These are phyloP conservation scores for Baryphthengus martii DNA, from an alignment of 2,113 vertebrate genomes.

Conservation along the genomic window DNA sequence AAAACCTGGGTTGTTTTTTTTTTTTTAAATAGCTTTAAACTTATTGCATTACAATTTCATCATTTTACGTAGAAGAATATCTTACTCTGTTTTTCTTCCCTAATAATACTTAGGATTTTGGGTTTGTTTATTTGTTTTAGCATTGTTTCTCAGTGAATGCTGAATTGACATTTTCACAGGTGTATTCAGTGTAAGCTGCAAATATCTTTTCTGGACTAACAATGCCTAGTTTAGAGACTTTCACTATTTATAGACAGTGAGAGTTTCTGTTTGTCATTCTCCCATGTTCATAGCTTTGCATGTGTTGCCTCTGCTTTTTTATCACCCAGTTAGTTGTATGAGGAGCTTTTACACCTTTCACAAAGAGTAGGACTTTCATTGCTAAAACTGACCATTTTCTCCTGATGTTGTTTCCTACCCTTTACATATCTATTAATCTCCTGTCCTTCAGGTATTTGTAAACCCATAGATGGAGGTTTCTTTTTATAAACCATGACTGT, in stretches of 20 bases:
- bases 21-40: too few relatives aligned
- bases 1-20: too few relatives aligned
- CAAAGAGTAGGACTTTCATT: neutral
- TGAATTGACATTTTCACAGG: neutral
- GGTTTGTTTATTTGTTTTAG: neutral
- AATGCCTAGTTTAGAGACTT: neutral
- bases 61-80: neutral
- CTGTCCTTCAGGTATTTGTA: neutral
- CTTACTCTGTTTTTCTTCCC: neutral
- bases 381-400: neutral
- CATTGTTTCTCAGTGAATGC: neutral
- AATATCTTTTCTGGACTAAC: neutral
- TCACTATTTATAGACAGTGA: neutral
- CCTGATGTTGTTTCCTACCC: neutral
- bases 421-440: neutral
- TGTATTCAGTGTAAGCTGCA: neutral
- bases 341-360: neutral
- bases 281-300: neutral
- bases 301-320: neutral
- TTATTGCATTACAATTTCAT: neutral
- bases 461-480: neutral
- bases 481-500: neutral
- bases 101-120: accelerated
- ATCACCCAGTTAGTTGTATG: neutral
- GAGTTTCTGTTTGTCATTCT: neutral